Evolutionary conservation across 2,888 invertebrate species (phyloP), one percentile per base, ranked within the genome.

Genomic region (Drosophila tanythrix): DNA sequence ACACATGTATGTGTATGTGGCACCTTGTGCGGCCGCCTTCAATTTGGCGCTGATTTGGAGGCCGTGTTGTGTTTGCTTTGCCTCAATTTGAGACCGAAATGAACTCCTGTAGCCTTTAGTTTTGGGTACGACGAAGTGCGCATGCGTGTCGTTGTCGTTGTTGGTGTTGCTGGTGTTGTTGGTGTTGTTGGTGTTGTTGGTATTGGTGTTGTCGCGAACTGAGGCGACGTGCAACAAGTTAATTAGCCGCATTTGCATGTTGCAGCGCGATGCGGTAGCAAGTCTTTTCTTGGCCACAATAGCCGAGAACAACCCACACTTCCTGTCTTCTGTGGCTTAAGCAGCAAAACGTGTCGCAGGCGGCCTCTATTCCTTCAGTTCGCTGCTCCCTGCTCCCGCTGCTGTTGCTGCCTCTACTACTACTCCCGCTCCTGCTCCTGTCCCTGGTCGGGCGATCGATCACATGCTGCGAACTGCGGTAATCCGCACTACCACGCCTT

Each of bases 221-320:
- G 70, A 75, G 79, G 88, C 80, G 90, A 91, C 87, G 87, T 91
- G 91, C 91, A 91, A 92, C 92, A 92, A 92, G 92, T 92, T 92
- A 92, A 92, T 92, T 92, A 92, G 91, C 76, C 90, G 85, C 84
- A 91, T 92, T 92, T 92, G 92, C 92, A 92, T 92, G 92, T 91
- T 46, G 57, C 46, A 27, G n/a, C 36, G 27, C 18, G 38, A 56
- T 8, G 33, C 71, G 38, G 46, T 53, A 66, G 55, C 76, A 65
- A 62, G 51, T 59, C 50, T 55, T 43, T 43, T 33, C 36, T 67
- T 29, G 46, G 75, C 64, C 65, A 70, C 70, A 58, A 65, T 66
- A 63, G 79, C 61, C 65, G 66, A 62, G 74, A 71, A 87, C 87
- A 87, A 79, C 81, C 89, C 87, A 87, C 87, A 87, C 87, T 87